Base-by-base conservation (phyloP, 2,888 invertebrate genomes). In the Lasioglossum oenotherae region DNA sequence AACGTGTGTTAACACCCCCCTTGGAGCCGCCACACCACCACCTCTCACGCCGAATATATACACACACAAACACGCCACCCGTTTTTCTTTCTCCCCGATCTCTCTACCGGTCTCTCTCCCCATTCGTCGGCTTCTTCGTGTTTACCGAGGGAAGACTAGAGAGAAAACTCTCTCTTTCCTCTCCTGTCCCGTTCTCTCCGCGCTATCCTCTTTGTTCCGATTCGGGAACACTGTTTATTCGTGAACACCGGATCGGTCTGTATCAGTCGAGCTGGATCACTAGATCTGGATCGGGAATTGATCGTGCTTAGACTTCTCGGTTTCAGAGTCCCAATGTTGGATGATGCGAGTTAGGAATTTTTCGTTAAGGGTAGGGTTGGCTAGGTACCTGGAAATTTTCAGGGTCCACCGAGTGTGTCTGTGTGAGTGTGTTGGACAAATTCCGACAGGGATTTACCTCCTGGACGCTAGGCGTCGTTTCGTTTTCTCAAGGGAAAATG, bases 111-210 rank as follows among this genome's bases (percentile, higher is more conserved):
- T 72, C 31, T 14, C n/a, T 14, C 4, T 35, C 35, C n/a, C 75
- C 67, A 84, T 74, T 74, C 85, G 73, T 77, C 80, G 60, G 74
- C 80, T 77, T 81, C 86, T 23, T 10, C 35, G 8, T 86, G 86
- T 86, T 85, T 86, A 85, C 86, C 38, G 44, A 44, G 73, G 81
- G 46, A 49, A 44, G 35, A 46, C 31, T 3, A 35, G 10, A 16
- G 31, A 35, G 44, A 23, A 44, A 4, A 4, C 38, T 79, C 19
- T 27, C 5, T 27, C 53, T n/a, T 38, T 12, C 49, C 23, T 38
- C 23, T 27, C 14, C 53, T 77, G 23, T 6, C 31, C 5, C 8
- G 0, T 35, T 67, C 23, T 77, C 79, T 67, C 75, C 74, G 49
- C n/a, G 12, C n/a, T 4, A 12, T 69, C 23, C 23, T 77, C 85